These are phyloP conservation scores for Formicarius rufipectus DNA, from an alignment of 2,113 vertebrate species.

Conservation along the genomic window DNA sequence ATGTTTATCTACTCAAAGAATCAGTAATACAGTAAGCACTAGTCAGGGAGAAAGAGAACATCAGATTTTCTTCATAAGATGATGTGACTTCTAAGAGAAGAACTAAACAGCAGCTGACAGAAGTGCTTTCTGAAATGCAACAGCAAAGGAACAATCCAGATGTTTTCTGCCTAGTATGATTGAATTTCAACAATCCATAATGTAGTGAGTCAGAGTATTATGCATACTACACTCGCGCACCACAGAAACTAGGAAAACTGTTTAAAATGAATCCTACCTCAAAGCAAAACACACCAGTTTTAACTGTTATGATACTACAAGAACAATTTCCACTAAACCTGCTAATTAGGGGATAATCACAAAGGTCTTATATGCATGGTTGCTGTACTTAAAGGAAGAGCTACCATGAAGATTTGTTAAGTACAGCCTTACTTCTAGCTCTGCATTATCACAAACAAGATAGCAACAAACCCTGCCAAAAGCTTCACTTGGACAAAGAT, in stretches of 20 bases:
- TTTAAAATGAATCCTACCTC: not conserved
- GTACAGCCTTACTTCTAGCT: not conserved
- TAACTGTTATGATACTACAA: not conserved
- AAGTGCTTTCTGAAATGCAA: not conserved
- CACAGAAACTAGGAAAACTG: not conserved
- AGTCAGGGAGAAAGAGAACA: not conserved
- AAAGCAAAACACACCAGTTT: not conserved
- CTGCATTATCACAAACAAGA: not conserved
- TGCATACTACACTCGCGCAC: not conserved
- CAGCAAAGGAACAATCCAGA: not conserved
- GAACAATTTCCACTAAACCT: not conserved
- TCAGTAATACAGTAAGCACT: not conserved
- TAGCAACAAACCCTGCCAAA: not conserved
- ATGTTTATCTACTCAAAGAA: not conserved
- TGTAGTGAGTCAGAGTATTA: not conserved
- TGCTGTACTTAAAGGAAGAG: not conserved
- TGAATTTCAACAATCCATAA: not conserved
- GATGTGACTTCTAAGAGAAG: not conserved
- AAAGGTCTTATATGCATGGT: accelerated
- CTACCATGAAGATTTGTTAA: not conserved
- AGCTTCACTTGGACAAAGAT: not conserved
- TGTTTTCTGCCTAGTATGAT: not conserved
- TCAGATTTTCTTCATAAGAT: not conserved
- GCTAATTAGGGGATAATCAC: not conserved
- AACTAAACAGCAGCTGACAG: not conserved